phyloP scores from a whole-genome alignment of 2,113 vertebrate species.

The Ginglymostoma cirratum region DNA sequence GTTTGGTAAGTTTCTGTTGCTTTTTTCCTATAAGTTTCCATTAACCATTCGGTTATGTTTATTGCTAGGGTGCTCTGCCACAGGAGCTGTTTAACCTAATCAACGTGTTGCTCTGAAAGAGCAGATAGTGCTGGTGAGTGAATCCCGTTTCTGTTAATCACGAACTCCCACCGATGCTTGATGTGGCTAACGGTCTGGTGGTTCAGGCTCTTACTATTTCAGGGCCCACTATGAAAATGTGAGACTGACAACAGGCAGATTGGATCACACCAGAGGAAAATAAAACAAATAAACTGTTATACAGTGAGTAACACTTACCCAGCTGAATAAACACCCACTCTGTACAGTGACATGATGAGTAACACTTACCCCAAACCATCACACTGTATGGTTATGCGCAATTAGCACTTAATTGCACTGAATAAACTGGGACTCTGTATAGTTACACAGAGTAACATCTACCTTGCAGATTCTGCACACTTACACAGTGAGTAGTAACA shows the following conservation, averaged over 20 bases:
- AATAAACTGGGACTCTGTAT: too few species aligned
- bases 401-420: too few species aligned
- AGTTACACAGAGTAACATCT: too few species aligned
- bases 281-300: not conserved
- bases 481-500: too few species aligned
- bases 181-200: not conserved
- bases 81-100: too few species aligned
- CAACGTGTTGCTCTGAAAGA: too few species aligned
- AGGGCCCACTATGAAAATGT: not conserved
- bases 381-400: too few species aligned
- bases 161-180: not conserved
- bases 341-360: not conserved
- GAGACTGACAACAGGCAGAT: not conserved
- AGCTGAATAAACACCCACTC: not conserved
- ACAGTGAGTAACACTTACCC: not conserved
- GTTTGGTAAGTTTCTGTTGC: too few species aligned
- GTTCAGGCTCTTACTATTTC: not conserved
- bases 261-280: not conserved
- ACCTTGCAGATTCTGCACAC: too few species aligned
- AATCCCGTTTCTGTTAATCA: not conserved
- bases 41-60: too few species aligned
- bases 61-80: too few species aligned
- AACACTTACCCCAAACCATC: not conserved
- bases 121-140: not conserved
- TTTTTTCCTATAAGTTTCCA: too few species aligned